Conservation (phyloP, 2,797 vertebrate genomes). For the Vireo griseus region DNA sequence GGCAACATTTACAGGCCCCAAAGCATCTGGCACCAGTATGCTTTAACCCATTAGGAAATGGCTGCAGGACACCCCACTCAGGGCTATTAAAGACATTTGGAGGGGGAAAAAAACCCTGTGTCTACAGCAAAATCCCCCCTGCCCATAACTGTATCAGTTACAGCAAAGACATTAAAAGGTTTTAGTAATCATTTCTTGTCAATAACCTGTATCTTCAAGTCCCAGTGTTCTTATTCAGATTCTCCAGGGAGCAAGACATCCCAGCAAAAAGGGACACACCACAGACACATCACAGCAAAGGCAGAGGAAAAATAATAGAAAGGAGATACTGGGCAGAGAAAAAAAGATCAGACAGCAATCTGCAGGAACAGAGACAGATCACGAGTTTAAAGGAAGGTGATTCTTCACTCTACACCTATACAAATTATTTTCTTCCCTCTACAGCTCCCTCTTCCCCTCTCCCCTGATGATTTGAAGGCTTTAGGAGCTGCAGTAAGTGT, state of each 20-base stretch:
- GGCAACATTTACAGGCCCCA: neutral
- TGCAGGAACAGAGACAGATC: slow-evolving; percentile 14
- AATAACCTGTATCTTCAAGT: neutral
- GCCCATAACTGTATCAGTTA: slow-evolving; percentile 4
- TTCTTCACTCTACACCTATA: slow-evolving; percentile 9
- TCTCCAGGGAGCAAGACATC: neutral
- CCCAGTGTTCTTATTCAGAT: neutral
- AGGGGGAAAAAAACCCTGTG: fast-evolving
- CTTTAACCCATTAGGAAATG: neutral
- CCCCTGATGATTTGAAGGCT: slow-evolving; percentile 1
- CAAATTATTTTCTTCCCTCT: slow-evolving; percentile 17
- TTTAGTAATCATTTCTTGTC: slow-evolving; percentile 46
- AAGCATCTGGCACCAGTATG: neutral
- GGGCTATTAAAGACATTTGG: neutral
- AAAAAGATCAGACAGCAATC: slow-evolving; percentile 2
- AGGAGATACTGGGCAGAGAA: neutral
- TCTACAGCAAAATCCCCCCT: neutral
- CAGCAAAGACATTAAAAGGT: slow-evolving; percentile 32
- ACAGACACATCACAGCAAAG: neutral
- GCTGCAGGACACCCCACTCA: neutral
- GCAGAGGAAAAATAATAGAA: neutral
- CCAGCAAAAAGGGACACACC: neutral
- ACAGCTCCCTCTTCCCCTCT: neutral
- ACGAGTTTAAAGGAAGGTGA: neutral
- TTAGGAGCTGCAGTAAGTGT: neutral